Conservation (phyloP, 2,113 vertebrate genomes). For the Patagioenas fasciata region DNA sequence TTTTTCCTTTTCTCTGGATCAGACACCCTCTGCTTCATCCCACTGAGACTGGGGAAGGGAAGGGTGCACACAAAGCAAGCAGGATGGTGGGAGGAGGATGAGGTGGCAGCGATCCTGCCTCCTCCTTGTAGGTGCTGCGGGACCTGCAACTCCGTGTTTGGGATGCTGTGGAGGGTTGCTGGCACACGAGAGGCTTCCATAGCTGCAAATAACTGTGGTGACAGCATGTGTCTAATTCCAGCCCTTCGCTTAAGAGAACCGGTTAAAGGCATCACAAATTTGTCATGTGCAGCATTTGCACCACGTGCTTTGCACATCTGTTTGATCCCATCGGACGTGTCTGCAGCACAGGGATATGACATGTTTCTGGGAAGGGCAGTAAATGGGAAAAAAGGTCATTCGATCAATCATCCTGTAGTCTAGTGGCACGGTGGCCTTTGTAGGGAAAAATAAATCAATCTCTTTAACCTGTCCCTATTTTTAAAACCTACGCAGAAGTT, state of each 20-base stretch:
- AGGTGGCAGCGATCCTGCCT: neutral
- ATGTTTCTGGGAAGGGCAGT: constrained; percentile 16
- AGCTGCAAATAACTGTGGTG: neutral
- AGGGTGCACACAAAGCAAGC: rapidly evolving
- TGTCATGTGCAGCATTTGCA: neutral
- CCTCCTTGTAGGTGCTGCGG: rapidly evolving
- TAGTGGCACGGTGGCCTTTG: neutral
- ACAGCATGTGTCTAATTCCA: neutral
- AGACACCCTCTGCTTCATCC: neutral
- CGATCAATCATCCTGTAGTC: constrained; percentile 15
- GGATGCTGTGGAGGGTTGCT: neutral
- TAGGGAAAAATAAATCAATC: neutral
- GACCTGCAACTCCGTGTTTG: rapidly evolving
- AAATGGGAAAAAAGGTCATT: constrained; percentile 20
- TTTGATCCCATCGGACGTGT: neutral
- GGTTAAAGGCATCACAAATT: neutral
- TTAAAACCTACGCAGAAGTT: neutral
- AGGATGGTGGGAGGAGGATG: neutral
- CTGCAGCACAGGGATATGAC: rapidly evolving
- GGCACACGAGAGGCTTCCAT: neutral
- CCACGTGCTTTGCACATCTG: rapidly evolving
- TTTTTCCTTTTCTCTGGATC: constrained; percentile 11
- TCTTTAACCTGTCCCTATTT: neutral
- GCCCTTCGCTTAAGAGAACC: neutral
- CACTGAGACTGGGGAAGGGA: neutral